Conservation (phyloP, 2,113 vertebrate genomes). For the Nibea coibor region DNA sequence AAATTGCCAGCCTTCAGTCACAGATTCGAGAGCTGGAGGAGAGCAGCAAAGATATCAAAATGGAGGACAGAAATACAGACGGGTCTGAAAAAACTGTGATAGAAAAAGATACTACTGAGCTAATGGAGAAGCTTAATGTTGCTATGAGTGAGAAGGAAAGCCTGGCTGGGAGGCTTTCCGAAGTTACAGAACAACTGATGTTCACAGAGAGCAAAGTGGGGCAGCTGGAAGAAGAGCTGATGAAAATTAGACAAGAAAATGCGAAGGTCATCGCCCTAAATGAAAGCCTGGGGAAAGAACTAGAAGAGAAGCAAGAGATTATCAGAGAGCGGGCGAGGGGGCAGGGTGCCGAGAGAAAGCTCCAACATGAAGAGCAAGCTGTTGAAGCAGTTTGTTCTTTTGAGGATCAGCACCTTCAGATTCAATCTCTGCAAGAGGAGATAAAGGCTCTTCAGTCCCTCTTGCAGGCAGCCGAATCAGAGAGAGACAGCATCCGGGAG, state of each 20-base stretch:
- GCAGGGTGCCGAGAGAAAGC: constrained; percentile 43
- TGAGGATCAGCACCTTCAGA: constrained; percentile 71
- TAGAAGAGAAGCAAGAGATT: constrained; percentile 52
- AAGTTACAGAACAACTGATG: constrained; percentile 86
- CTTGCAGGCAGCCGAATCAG: constrained; percentile 56
- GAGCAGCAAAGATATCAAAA: constrained; percentile 53
- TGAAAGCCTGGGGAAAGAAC: constrained; percentile 76
- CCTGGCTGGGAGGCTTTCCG: constrained; percentile 83
- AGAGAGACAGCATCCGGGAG: constrained; percentile 64
- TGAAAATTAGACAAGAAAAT: constrained; percentile 82
- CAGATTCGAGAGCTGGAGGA: constrained; percentile 81
- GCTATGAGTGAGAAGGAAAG: constrained; percentile 88
- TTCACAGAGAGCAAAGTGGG: constrained; percentile 82
- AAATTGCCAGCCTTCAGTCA: constrained; percentile 83
- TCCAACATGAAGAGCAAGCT: constrained; percentile 33
- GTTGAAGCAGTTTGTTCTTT: constrained; percentile 56
- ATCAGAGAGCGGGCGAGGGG: constrained; percentile 38
- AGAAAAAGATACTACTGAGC: constrained; percentile 90
- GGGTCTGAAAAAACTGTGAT: constrained; percentile 68
- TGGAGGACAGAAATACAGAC: constrained; percentile 58
- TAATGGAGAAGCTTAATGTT: constrained; percentile 93
- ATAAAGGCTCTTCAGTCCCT: constrained; percentile 69
- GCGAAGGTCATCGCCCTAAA: constrained; percentile 75
- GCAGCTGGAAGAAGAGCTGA: constrained; percentile 84
- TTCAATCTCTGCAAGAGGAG: constrained; percentile 72